Conservation (phyloP, 2,113 vertebrate species). For the Semicossyphus pulcher region DNA sequence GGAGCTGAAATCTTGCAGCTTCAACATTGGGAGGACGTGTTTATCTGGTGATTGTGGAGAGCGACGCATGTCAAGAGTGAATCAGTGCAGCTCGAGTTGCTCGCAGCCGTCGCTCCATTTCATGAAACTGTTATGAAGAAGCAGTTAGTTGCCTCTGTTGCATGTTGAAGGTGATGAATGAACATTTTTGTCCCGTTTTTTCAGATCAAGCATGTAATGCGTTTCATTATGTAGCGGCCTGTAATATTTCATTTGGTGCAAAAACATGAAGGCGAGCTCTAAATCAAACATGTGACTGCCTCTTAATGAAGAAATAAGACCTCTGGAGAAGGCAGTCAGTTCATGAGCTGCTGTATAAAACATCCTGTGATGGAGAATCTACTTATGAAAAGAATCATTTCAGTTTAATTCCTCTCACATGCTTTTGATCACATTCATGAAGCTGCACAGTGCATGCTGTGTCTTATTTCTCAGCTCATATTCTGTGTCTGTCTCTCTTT, state of each 20-base stretch:
- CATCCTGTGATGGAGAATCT: too few relatives aligned
- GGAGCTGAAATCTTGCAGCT: too few relatives aligned
- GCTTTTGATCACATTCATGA: not conserved
- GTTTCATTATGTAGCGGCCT: not conserved
- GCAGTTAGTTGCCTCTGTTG: not conserved
- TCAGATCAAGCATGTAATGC: not conserved
- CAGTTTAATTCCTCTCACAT: too few relatives aligned
- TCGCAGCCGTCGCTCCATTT: too few relatives aligned
- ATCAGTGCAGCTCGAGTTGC: too few relatives aligned
- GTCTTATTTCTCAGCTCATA: not conserved
- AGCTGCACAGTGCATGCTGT: not conserved
- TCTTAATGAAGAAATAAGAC: not conserved
- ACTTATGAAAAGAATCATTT: too few relatives aligned
- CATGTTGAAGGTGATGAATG: not conserved
- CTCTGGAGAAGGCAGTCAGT: too few relatives aligned
- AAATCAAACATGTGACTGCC: constrained; percentile 6
- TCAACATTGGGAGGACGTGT: too few relatives aligned
- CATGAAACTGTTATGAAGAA: not conserved
- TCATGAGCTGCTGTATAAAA: too few relatives aligned
- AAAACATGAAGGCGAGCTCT: not conserved
- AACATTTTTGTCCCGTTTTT: not conserved
- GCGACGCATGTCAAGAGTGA: too few relatives aligned
- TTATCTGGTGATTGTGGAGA: too few relatives aligned
- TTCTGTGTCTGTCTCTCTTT: constrained; percentile 2
- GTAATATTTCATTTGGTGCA: not conserved